Conservation (phyloP, 2,113 vertebrate species). For the Salvelinus namaycush region DNA sequence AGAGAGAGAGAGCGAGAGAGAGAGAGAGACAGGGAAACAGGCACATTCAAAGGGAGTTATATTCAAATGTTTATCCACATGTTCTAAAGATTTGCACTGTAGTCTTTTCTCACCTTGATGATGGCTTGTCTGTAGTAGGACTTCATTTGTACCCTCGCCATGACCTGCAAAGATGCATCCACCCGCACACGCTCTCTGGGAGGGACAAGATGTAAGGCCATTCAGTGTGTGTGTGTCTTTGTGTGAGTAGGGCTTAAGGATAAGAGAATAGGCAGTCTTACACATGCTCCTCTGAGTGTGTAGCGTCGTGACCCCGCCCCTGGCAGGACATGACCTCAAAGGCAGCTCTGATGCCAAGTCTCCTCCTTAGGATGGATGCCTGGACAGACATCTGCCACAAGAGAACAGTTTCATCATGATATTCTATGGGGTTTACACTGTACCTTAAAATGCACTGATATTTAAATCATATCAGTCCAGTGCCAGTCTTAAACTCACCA, state of each 20-base stretch:
- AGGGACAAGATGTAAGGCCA: background rate
- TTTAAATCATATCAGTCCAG: background rate
- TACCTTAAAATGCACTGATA: background rate
- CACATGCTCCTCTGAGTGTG: constrained; percentile 14
- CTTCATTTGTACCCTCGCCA: constrained; percentile 81
- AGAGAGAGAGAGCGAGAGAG: no score
- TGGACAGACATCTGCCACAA: constrained; percentile 86
- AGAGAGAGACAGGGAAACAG: no score
- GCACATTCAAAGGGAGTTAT: constrained; percentile 70
- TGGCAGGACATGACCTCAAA: constrained; percentile 84
- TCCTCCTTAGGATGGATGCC: constrained; percentile 87
- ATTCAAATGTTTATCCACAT: background rate
- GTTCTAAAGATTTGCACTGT: constrained; percentile 69
- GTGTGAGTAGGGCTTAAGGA: background rate
- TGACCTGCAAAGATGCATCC: constrained; percentile 73
- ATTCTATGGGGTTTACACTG: background rate
- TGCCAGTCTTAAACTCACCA: constrained; percentile 76
- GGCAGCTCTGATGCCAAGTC: constrained; percentile 88
- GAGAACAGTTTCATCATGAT: background rate
- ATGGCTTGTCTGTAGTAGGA: constrained; percentile 78
- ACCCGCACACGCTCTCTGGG: constrained; percentile 70
- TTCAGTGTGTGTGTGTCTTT: constrained; percentile 2
- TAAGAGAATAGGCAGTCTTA: constrained; percentile 6
- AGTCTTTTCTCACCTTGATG: constrained; percentile 69
- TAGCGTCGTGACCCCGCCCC: constrained; percentile 11